Evolutionary conservation across 2,113 vertebrate species (phyloP), one percentile per base, ranked within the genome.

Genomic region (Dunckerocampus dactyliophorus): DNA sequence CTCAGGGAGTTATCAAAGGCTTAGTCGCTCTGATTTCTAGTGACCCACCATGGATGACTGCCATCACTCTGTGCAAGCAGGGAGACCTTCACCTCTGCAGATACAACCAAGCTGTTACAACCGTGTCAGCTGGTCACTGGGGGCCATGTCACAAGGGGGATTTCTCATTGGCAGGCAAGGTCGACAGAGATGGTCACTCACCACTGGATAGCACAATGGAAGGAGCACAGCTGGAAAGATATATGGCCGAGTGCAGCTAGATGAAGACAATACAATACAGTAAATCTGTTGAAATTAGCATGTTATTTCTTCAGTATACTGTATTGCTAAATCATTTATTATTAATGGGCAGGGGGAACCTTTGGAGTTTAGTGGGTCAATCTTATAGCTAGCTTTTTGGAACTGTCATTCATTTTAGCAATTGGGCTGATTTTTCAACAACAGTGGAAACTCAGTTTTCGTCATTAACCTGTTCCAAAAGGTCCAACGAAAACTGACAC

Each of bases 1-100:
- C 74, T 91, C 85, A 90, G 66, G 69, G 82, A 83, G 84, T 86
- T 89, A 90, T 90, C 88, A 89, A 86, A 87, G 76, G 88, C 84
- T 90, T 87, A 89, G 82, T 85, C 54, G 11, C 78, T 85, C 58
- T 72, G 70, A 87, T 86, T 86, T 81, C 79, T 69, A 65, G 72
- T 82, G 84, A 85, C 77, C 86, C 55, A n/a, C 52, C 54, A 52
- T 59, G 68, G 82, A 82, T 59, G 75, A 67, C 77, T 77, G 75
- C 74, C 39, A 62, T 85, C 57, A 62, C 63, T 80, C 65, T 74
- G 69, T 79, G 80, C 74, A 69, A 80, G 62, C 53, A 7, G 11
- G 0, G 62, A 68, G 69, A 72, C 69, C 66, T 78, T 66, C 48
- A 50, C 57, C 64, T 63, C 64, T 58, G 64, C 43, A n/a, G 66